Percentiles rank a stretch among this genome's conserved stretches.
phyloP scores from a whole-genome alignment of 2,888 invertebrate species.

The Acanthopleura granulata region DNA sequence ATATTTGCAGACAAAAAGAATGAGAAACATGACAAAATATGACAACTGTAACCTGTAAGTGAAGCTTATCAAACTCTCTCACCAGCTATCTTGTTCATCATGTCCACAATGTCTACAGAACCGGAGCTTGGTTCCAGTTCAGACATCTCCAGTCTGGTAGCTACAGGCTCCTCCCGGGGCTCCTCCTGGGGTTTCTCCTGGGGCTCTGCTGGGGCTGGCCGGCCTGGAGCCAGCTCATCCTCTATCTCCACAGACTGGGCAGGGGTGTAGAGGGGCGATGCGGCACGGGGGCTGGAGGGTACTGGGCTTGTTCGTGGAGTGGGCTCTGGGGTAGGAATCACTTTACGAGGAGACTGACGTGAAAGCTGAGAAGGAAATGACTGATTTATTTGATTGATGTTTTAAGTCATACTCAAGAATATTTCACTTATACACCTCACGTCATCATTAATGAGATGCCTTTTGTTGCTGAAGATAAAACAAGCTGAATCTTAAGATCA shows the following conservation, averaged over 20 bases:
- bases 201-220: slow-evolving; percentile 25
- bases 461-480: too few relatives aligned
- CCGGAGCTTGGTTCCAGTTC: slow-evolving; percentile 49
- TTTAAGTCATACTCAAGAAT: too few relatives aligned
- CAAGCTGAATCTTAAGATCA: too few relatives aligned
- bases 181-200: slow-evolving; percentile 22
- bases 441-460: too few relatives aligned
- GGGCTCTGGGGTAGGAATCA: slow-evolving; percentile 34
- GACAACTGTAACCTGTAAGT: too few relatives aligned
- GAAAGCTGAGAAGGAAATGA: neutral
- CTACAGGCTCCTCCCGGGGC: slow-evolving; percentile 24
- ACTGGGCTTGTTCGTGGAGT: slow-evolving; percentile 48
- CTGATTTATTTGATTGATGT: too few relatives aligned
- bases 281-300: slow-evolving; percentile 36
- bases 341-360: neutral
- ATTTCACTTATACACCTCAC: too few relatives aligned
- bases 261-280: slow-evolving; percentile 44
- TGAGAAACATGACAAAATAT: too few relatives aligned
- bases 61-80: slow-evolving; percentile 21
- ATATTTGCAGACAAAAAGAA: too few relatives aligned
- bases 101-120: slow-evolving; percentile 53
- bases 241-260: slow-evolving; percentile 30
- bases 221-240: slow-evolving; percentile 27
- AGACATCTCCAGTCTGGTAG: slow-evolving; percentile 33
- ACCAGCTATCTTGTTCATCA: slow-evolving; percentile 49